Conservation (phyloP, 2,888 invertebrate genomes). For the Pterostichus madidus region DNA sequence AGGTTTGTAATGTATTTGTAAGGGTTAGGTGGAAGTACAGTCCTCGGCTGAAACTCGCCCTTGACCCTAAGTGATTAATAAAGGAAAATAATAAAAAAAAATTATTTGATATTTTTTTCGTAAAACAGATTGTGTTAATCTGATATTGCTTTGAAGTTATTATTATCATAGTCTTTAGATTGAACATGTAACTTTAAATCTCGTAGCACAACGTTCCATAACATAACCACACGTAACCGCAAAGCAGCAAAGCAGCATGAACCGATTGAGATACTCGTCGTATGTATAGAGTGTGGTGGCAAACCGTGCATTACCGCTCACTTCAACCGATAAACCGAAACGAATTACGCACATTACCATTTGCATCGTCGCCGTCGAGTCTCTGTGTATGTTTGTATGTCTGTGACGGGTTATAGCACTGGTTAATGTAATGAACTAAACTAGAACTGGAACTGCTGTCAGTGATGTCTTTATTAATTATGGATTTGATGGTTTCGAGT, state of each 20-base stretch:
- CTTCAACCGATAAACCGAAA: conserved; percentile 57
- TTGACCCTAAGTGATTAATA: no score
- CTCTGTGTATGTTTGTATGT: not conserved
- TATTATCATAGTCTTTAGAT: no score
- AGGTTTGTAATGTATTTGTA: no score
- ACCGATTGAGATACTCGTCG: not conserved
- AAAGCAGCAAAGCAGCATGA: not conserved
- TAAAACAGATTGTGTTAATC: no score
- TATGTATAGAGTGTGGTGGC: not conserved
- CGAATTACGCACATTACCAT: conserved; percentile 50
- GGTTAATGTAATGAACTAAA: not conserved
- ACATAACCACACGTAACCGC: not conserved
- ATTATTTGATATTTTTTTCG: no score
- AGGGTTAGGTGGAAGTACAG: no score
- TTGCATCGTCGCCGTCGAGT: conserved; percentile 31
- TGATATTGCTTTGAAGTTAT: no score
- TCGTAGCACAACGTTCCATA: not conserved
- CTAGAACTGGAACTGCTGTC: not conserved
- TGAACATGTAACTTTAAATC: not conserved
- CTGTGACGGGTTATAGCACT: not conserved
- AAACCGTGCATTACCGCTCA: conserved; percentile 32
- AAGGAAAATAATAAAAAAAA: no score
- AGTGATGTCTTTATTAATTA: not conserved
- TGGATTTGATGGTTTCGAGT: not conserved
- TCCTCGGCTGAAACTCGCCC: no score